Evolutionary conservation across 2,113 vertebrate genomes (phyloP), one percentile per base, ranked within the genome.

Genomic region (Eudyptes chrysolophus): DNA sequence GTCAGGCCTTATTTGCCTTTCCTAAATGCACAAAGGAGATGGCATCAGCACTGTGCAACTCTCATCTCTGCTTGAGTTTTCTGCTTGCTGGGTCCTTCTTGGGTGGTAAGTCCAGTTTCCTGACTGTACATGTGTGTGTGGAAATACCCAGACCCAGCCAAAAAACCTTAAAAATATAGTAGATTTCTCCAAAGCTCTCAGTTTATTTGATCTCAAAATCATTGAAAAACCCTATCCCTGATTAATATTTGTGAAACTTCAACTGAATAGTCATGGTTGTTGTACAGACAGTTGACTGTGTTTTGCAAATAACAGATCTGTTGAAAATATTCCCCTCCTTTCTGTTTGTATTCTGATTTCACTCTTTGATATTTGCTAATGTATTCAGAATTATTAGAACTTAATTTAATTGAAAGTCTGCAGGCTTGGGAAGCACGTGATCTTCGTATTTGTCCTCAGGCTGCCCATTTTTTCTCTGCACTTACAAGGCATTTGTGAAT

Each of bases 331-430:
- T 62, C 10, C 34, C 30, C 34, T 92, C 22, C 42, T 84, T 87
- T 95, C 76, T 85, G 70, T 76, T 66, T 72, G 12, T 60, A 42
- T 92, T 93, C 58, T 87, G 81, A 54, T 87, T 92, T 69, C n/a
- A 51, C 17, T 72, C 84, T 91, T 92, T 90, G 95, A 83, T 96
- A 95, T 83, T 93, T 96, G 49, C 46, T 87, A 94, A 96, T 92
- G 36, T 95, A 92, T 93, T 97, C 94, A 85, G 27, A 91, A 60
- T 95, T 95, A 89, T 94, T 96, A 94, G 84, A 87, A 87, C 62
- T 85, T 94, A 84, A 92, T 93, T 96, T 95, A 94, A 90, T 77
- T 94, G 78, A 29, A 91, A 87, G 66, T 79, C 89, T 93, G 19
- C 51, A 61, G 61, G 80, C 77, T 70, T 83, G 40, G 65, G 72